These are phyloP conservation scores for Zeus faber DNA, from an alignment of 2,113 vertebrate genomes.

Conservation along the genomic window DNA sequence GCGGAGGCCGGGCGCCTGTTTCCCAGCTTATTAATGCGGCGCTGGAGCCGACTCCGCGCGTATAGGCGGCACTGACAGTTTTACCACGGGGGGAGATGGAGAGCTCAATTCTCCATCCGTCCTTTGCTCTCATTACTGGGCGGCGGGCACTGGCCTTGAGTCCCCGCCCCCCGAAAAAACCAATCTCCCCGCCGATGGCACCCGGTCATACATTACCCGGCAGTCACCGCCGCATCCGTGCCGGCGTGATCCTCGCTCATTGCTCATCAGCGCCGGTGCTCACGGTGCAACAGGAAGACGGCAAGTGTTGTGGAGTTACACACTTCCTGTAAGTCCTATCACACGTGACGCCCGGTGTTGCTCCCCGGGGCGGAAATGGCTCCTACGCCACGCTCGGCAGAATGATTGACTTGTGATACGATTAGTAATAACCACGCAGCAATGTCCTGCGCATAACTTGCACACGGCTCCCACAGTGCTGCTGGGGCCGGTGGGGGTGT, in stretches of 20 bases:
- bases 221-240: conserved; percentile 28
- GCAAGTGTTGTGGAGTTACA: too few species aligned
- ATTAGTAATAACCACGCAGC: conserved; percentile 54
- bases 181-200: conserved; percentile 49
- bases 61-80: conserved; percentile 39
- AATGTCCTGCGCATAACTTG: conserved; percentile 42
- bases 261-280: conserved; percentile 34
- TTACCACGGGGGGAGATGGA: conserved; percentile 47
- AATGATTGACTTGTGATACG: conserved; percentile 63
- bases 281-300: conserved; percentile 16
- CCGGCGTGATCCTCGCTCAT: conserved; percentile 26
- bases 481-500: conserved; percentile 21
- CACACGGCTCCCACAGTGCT: conserved; percentile 18
- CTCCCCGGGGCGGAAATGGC: conserved; percentile 24
- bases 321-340: conserved; percentile 22
- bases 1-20: conserved; percentile 1
- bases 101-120: conserved; percentile 30
- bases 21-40: conserved; percentile 15
- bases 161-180: conserved; percentile 40
- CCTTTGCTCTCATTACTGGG: conserved; percentile 45
- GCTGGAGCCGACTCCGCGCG: conserved; percentile 21
- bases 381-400: conserved; percentile 29
- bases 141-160: conserved; percentile 48
- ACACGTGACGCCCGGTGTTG: conserved; percentile 17
- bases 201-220: conserved; percentile 42